Base-by-base conservation (phyloP, 1,140 invertebrate species). In the Lepidostoma basale region DNA sequence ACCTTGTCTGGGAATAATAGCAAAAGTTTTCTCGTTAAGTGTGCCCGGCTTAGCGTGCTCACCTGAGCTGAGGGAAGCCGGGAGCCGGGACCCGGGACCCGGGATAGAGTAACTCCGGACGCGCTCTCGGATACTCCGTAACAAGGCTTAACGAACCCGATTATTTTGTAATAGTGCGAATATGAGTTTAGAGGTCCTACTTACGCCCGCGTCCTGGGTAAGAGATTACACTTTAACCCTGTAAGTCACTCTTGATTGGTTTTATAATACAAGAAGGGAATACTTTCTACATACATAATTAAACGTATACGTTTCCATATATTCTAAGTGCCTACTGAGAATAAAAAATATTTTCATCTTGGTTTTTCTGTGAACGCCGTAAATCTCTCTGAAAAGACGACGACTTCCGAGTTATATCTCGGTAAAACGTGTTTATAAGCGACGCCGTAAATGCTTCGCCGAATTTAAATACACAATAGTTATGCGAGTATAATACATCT, bases 1-100 rank as follows among this genome's bases (percentile, higher is more conserved):
- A 68, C 44, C 59, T 62, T 40, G 39, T 36, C 56, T 18, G 45
- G 26, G 65, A 62, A 68, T 68, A 68, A 68, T 68, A 45, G 66
- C 28, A 54, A 68, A 68, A 68, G 66, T 68, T 68, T 68, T 68
- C 66, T 68, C 66, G 66, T 68, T 68, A 68, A 62, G 56, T 58
- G 40, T 44, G 40, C 49, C 28, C 56, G 40, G 44, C 30, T 42
- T 49, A 66, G 14, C 30, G 28, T 8, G 18, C 40, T 20, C 42
- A 26, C 58, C 58, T 60, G 14, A 60, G 36, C 58, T 60, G 58
- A 26, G 22, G 44, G 44, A 22, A 20, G 18, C 30, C 28, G 28
- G 30, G 26, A 58, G 28, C 28, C 26, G 33, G 52, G 30, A 23
- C 56, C 33, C 16, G 54, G n/a, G 20, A 20, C 30, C 14, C 42